Evolutionary conservation across 2,797 vertebrate species (phyloP), one percentile per base, ranked within the genome.

Genomic region (Florisuga fusca): DNA sequence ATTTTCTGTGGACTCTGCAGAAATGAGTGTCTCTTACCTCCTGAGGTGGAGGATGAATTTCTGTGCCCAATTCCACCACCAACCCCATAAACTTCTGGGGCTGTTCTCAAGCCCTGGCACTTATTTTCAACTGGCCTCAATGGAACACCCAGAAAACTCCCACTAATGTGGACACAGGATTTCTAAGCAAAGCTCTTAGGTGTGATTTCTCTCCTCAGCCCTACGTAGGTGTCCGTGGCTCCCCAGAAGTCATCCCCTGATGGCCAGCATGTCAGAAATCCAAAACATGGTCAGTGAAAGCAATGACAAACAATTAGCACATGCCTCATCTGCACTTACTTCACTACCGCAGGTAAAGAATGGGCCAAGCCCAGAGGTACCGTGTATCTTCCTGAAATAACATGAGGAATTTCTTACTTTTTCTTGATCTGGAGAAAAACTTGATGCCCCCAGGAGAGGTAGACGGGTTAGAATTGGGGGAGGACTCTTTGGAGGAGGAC

Each of bases 391-490:
- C 90, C 95, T 92, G 94, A 92, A 95, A 96, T 95, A 91, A 97
- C 33, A 97, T 95, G 94, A 95, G 92, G 94, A 94, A 64, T 89
- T 97, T 94, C 98, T 99, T 98, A 99, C 99, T 98, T 99, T 99
- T 99, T 97, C 98, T 98, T 97, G 98, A 98, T 96, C 99, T 98
- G 96, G 99, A 99, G 98, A 99, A 99, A 97, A 99, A 98, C 97
- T 99, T 98, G 97, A 99, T 99, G 98, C 99, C 98, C 50, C 98
- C 97, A 15, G 99, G 98, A 26, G 98, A 98, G 88, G 99, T 98
- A 96, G 97, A 98, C 10, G 98, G 95, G 78, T 98, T 98, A 94
- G 98, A 98, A 94, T 36, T 97, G 90, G 97, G 98, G 81, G 98
- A 97, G 25, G 99, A 98, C 53, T 99, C 99, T 97, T 98, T 98